Evolutionary conservation across 2,113 vertebrate genomes (phyloP), one percentile per base, ranked within the genome.

Genomic region (Cyprinus carpio): DNA sequence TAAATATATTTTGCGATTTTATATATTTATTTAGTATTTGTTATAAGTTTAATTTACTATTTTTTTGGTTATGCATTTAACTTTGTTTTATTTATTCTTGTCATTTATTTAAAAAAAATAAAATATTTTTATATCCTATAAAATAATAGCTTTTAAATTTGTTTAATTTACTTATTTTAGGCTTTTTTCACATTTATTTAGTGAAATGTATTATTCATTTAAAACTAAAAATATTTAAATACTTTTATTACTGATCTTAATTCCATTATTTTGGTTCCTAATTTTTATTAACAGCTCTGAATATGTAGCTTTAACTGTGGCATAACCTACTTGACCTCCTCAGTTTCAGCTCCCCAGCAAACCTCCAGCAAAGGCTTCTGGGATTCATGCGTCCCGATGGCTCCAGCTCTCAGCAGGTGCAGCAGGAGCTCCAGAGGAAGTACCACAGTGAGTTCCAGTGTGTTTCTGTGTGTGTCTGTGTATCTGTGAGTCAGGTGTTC

Each of bases 341-440:
- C 86, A 95, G 93, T 92, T 98, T 96, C 88, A 96, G 93, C 87
- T 94, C 96, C 27, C 94, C 97, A 64, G 95, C 96, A 81, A 97
- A 97, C 92, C 92, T 98, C 10, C 98, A 96, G 6, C 97, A 99
- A 85, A 95, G 97, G 58, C 94, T 99, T 4, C 91, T 96, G 78
- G 96, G 97, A 83, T 97, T 97, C 90, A 96, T 97, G 94, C 94
- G 97, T 18, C 97, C 96, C 27, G 97, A 99, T 65, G 95, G 96
- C 34, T 95, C 96, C 89, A 96, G 90, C 90, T 96, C 96, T 83
- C 98, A 99, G 86, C 98, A 99, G 89, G 94, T 98, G 84, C 98
- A 99, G 78, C 98, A 99, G 87, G 98, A 99, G 25, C 95, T 98
- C 4, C 98, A 99, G 88, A 96, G 98, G 88, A 98, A 98, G 84